Conservation (phyloP, 2,113 vertebrate species). For the Catagonus wagneri region DNA sequence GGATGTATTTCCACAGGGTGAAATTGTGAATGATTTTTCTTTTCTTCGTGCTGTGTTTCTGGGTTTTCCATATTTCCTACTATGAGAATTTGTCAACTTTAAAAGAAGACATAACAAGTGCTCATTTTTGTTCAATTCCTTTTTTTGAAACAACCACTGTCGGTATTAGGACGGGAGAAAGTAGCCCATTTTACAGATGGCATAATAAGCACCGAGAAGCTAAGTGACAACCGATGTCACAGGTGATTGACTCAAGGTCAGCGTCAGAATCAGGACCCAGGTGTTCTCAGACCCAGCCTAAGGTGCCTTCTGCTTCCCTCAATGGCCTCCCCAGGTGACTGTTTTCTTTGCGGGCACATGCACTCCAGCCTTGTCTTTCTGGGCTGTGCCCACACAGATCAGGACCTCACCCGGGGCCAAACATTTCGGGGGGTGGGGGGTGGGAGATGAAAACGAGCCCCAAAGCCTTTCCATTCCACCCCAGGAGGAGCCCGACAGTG, state of each 20-base stretch:
- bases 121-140: constrained; percentile 35
- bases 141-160: constrained; percentile 12
- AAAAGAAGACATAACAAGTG: not conserved
- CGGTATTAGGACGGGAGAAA: not conserved
- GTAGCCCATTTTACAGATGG: not conserved
- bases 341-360: not conserved
- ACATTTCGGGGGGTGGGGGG: not conserved
- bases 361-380: not conserved
- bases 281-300: not conserved
- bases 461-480: not conserved
- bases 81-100: constrained; percentile 7
- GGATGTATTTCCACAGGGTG: not conserved
- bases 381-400: not conserved
- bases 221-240: constrained; percentile 13
- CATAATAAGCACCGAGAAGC: not conserved
- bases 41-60: constrained; percentile 6
- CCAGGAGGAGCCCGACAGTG: not conserved
- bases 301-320: not conserved
- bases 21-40: constrained; percentile 23
- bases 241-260: not conserved
- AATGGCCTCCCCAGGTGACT: not conserved
- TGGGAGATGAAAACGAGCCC: not conserved
- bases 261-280: not conserved
- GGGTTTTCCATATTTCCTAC: constrained; percentile 6
- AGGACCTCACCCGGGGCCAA: not conserved